Conservation (phyloP, 2,797 vertebrate genomes). For the Sebastes jordani region DNA sequence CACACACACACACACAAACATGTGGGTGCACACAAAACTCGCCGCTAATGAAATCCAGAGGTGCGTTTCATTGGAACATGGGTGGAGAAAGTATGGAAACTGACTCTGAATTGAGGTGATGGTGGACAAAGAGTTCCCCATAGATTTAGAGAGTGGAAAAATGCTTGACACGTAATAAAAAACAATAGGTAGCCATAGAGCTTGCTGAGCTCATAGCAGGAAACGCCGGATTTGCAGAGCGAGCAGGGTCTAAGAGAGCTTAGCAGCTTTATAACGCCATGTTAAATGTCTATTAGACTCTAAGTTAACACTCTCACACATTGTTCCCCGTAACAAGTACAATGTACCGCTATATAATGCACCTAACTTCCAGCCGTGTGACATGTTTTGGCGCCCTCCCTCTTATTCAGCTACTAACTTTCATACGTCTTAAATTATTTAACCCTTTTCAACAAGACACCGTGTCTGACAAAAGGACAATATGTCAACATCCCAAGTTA, state of each 20-base stretch:
- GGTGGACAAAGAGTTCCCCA: conserved; percentile 61
- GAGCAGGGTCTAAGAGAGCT: conserved; percentile 36
- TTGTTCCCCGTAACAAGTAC: conserved; percentile 34
- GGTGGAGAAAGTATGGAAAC: conserved; percentile 30
- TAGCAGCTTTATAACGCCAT: conserved; percentile 48
- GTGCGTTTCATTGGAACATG: conserved; percentile 36
- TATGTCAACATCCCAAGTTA: conserved; percentile 62
- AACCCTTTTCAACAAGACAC: conserved; percentile 63
- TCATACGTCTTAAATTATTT: conserved; percentile 49
- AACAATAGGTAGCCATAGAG: conserved; percentile 64
- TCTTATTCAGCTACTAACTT: neutral
- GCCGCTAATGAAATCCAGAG: conserved; percentile 59
- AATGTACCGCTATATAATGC: conserved; percentile 11
- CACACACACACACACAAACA: conserved; percentile 13
- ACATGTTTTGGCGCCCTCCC: neutral
- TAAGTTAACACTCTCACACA: conserved; percentile 57
- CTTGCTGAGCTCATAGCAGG: conserved; percentile 69
- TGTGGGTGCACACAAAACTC: neutral
- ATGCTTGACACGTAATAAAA: conserved; percentile 78
- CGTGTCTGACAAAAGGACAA: conserved; percentile 44
- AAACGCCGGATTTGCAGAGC: conserved; percentile 59
- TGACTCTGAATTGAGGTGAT: conserved; percentile 29
- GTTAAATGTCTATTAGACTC: conserved; percentile 56
- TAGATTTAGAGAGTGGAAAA: conserved; percentile 71
- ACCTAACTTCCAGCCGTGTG: neutral